Evolutionary conservation across 2,888 invertebrate species (phyloP).

Genomic region (Bibio marci): DNA sequence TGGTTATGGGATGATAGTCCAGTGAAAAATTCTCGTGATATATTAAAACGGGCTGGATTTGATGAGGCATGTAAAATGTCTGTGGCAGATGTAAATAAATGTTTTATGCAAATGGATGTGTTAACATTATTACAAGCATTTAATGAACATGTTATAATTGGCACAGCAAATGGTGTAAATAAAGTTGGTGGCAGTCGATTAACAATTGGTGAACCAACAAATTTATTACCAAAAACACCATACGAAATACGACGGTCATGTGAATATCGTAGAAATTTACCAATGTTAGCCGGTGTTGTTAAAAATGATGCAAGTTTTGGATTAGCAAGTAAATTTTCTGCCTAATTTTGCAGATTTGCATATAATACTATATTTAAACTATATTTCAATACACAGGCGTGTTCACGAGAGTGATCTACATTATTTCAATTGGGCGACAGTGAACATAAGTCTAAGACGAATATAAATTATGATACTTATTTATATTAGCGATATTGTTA

Average conservation of each 20-base stretch:
- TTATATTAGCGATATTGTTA: no score
- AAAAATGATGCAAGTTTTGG: constrained; percentile 31
- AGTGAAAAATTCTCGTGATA: constrained; percentile 20
- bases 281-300: constrained; percentile 31
- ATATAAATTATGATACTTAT: no score
- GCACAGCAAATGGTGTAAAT: constrained; percentile 15
- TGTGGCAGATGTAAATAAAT: constrained; percentile 20
- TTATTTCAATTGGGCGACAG: no score
- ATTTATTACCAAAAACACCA: constrained; percentile 21
- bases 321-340: no score
- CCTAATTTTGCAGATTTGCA: no score
- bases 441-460: no score
- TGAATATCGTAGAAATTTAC: constrained; percentile 26
- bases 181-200: constrained; percentile 22
- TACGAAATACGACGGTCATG: constrained; percentile 18
- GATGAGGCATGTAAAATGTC: no score
- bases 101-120: constrained; percentile 23
- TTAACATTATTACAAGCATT: constrained; percentile 26
- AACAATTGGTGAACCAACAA: constrained; percentile 18
- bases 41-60: constrained; percentile 23
- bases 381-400: no score
- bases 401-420: no score
- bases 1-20: constrained; percentile 32
- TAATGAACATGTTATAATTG: constrained; percentile 18
- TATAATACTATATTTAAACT: no score